Evolutionary conservation across 1,140 invertebrate species (phyloP), one percentile per base, ranked within the genome.

Genomic region (Drosophila grimshawi): DNA sequence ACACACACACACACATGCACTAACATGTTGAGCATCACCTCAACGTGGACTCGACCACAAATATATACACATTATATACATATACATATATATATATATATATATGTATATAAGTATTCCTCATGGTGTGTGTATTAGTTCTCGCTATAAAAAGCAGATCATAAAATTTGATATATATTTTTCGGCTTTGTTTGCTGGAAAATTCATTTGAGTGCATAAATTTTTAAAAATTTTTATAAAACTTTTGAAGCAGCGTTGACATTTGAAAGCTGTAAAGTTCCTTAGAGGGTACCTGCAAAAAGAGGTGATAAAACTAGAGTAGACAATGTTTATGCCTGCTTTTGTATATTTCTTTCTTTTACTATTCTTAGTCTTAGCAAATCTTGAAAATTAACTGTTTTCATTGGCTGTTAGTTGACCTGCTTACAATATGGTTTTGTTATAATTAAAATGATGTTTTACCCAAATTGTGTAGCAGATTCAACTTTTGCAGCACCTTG

Each of bases 21-120:
- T 63, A 81, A 79, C 82, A 76, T 55, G 67, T 64, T 76, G 71
- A 89, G 73, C 69, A 78, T 66, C 76, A 89, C 82, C 79, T 88
- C 64, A 82, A 8, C 43, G 61, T 41, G 66, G 43, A 61, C 35
- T 59, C 61, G 68, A 61, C 80, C 74, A 75, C 48, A 51, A 30
- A 39, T 2, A 11, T 10, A 30, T 6, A 56, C 8, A n/a, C 29
- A 43, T 19, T 19, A 19, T 19, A 19, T 10, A 30, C 11, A 56
- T 5, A n/a, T 10, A 43, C 11, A 43, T 43, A 48, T 4, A n/a
- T 4, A 6, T 43, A 43, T 10, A 10, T 41, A 10, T 41, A 10
- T 41, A 10, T 41, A 2, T 41, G 57, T 60, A 27, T 48, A 32
- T 27, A 32, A 5, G 27, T 39, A 37, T 37, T 10, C 43, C 33